These are phyloP conservation scores for Torymus auratus DNA, from an alignment of 2,888 invertebrate genomes.

Conservation along the genomic window DNA sequence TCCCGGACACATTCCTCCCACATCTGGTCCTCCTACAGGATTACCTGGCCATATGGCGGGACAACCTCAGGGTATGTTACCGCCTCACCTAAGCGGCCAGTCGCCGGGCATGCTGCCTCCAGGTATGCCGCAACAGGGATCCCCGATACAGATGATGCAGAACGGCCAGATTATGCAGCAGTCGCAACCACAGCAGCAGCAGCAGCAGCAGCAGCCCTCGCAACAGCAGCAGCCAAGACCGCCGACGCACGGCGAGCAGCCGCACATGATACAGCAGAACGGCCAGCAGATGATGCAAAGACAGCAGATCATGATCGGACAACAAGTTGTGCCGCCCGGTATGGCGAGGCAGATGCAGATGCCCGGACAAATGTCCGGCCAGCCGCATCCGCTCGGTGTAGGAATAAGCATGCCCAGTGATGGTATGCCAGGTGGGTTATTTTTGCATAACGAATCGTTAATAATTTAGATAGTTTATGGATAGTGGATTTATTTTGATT, in stretches of 20 bases:
- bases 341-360: slow-evolving; percentile 62
- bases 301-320: slow-evolving; percentile 48
- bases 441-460: neutral
- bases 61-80: slow-evolving; percentile 35
- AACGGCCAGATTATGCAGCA: slow-evolving; percentile 43
- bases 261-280: slow-evolving; percentile 39
- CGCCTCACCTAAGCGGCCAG: slow-evolving; percentile 54
- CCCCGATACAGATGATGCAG: slow-evolving; percentile 31
- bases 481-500: neutral
- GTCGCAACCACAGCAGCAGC: no score
- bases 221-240: slow-evolving; percentile 52
- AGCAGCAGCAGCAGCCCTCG: no score
- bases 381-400: slow-evolving; percentile 29
- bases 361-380: slow-evolving; percentile 44
- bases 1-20: slow-evolving; percentile 21
- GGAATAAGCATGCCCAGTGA: slow-evolving; percentile 32
- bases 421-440: slow-evolving; percentile 39
- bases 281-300: slow-evolving; percentile 40
- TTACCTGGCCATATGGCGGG: slow-evolving; percentile 60
- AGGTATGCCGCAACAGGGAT: neutral
- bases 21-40: slow-evolving; percentile 41
- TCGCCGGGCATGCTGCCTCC: slow-evolving; percentile 62
- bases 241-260: neutral
- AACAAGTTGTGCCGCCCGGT: slow-evolving; percentile 54
- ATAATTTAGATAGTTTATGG: neutral